A percentile compares a stretch with the other conserved stretches of the same genome.
Conservation (phyloP, 2,888 invertebrate genomes). For the Lithophane ornitopus region DNA sequence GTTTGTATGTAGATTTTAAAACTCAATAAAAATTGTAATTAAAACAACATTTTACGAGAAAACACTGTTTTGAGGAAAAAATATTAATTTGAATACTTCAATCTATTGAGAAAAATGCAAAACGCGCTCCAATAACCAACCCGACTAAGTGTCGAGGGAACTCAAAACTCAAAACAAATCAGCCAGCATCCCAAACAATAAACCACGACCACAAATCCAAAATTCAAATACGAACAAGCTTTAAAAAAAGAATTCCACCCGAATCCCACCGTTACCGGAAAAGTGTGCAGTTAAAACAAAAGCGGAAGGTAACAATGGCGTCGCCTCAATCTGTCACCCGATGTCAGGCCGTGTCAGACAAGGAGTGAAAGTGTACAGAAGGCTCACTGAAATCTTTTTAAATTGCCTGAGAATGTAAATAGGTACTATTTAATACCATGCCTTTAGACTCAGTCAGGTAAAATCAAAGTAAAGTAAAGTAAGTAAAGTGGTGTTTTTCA, state of each 20-base stretch:
- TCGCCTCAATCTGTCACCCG: conserved; percentile 74
- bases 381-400: conserved; percentile 9
- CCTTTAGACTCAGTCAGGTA: not conserved
- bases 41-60: not conserved
- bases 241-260: conserved; percentile 43
- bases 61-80: not conserved
- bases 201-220: conserved; percentile 32
- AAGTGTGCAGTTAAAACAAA: conserved; percentile 72
- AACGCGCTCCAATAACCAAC: not conserved
- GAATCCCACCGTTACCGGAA: conserved; percentile 63
- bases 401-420: not conserved
- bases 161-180: conserved; percentile 48
- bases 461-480: not conserved
- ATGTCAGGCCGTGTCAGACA: conserved; percentile 53
- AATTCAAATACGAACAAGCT: conserved; percentile 56
- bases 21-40: too few relatives aligned
- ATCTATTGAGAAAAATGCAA: too few relatives aligned
- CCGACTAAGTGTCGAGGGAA: not conserved
- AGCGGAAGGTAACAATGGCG: conserved; percentile 74
- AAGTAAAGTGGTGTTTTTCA: not conserved
- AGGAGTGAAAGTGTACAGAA: conserved; percentile 14
- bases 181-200: conserved; percentile 42
- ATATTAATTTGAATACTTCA: not conserved
- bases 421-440: not conserved
- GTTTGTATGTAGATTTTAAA: not conserved